Evolutionary conservation across 92 coral and sea anemone genomes (phyloP).

Genomic region (Paragorgia papillata): DNA sequence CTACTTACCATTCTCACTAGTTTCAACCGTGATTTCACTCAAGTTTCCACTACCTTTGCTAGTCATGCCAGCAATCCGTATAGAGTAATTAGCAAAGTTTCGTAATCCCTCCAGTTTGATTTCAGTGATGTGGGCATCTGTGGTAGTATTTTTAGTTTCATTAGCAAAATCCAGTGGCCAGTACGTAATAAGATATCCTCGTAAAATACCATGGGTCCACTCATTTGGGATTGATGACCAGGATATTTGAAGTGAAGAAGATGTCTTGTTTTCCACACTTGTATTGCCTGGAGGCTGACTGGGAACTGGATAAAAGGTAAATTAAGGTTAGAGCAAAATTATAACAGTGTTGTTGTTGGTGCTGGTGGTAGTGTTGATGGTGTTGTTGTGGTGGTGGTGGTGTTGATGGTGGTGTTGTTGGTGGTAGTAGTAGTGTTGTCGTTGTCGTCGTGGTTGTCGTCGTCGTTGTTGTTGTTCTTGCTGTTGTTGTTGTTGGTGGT

Average conservation of each 20-base stretch:
- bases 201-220: slow-evolving; percentile 69
- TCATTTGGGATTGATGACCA: slow-evolving; percentile 74
- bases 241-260: slow-evolving; percentile 61
- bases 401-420: too few relatives aligned
- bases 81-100: slow-evolving; percentile 61
- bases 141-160: slow-evolving; percentile 44
- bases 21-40: slow-evolving; percentile 43
- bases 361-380: too few relatives aligned
- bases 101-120: slow-evolving; percentile 47
- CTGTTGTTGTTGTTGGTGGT: too few relatives aligned
- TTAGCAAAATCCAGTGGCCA: slow-evolving; percentile 21
- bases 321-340: not conserved
- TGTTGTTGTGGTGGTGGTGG: too few relatives aligned
- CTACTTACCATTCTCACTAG: slow-evolving; percentile 75
- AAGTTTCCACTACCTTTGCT: slow-evolving; percentile 65
- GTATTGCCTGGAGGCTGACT: slow-evolving; percentile 61
- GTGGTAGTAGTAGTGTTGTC: too few relatives aligned
- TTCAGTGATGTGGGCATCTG: slow-evolving; percentile 61
- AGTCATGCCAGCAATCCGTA: slow-evolving; percentile 69
- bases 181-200: slow-evolving; percentile 60
- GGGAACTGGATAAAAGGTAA: slow-evolving; percentile 53
- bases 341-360: not conserved
- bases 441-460: too few relatives aligned
- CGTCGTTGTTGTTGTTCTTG: too few relatives aligned
- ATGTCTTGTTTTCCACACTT: slow-evolving; percentile 48